Base-by-base conservation (phyloP, 2,113 vertebrate genomes). In the Drymodes brunneopygia region DNA sequence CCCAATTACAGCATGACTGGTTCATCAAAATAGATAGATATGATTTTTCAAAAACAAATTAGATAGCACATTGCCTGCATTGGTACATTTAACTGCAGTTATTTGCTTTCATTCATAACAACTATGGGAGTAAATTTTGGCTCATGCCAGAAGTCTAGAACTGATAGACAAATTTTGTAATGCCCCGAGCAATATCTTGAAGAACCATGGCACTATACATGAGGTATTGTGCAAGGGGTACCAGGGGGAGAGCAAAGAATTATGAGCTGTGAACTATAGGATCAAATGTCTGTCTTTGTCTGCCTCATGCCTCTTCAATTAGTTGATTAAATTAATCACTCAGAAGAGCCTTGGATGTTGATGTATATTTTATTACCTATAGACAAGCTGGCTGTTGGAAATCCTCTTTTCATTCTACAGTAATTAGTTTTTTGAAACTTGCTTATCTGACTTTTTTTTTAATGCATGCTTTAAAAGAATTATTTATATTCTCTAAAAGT, bases 301-400 rank as follows among this genome's bases (percentile, higher is more conserved):
- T 77, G 50, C 48, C 86, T 89, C 71, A 53, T 58, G 38, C 9
- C 27, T 92, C 82, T 96, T 87, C 81, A 92, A 88, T 82, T 82
- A 75, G 50, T 35, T 88, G 57, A 92, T 95, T 90, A 92, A 94
- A 86, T 92, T 82, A 94, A 86, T 92, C 42, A 80, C 31, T 72
- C 15, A 75, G 28, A 91, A 92, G 12, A 45, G 13, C 24, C 24
- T 77, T 82, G n/a, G 31, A 57, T 61, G 45, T 20, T 71, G 66
- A 85, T 44, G 12, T 17, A 42, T 69, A 44, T 81, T 81, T 85
- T 85, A 67, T 87, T 90, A n/a, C 19, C 11, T 67, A 4, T n/a
- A 79, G 51, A 31, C 51, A 89, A 94, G 6, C 29, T 79, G 20
- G 40, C 22, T 87, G 35, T 29, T 64, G 21, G 45, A 79, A 90